Evolutionary conservation across 2,888 invertebrate species (phyloP).

Genomic region (Drosophila antonietae): DNA sequence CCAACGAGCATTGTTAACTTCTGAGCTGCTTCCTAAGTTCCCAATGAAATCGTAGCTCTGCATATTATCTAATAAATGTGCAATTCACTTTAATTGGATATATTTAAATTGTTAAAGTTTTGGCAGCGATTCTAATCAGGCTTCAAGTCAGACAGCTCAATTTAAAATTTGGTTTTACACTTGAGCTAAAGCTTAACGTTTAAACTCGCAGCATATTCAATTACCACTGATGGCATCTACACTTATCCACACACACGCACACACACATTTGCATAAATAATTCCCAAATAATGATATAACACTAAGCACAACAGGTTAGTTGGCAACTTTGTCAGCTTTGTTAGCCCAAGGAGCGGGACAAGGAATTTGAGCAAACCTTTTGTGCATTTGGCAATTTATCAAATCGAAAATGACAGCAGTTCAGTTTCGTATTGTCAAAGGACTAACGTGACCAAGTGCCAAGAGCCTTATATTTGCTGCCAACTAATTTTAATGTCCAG

Average conservation of each 20-base stretch:
- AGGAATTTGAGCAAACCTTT: constrained; percentile 24
- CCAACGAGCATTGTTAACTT: neutral
- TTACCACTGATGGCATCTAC: constrained; percentile 23
- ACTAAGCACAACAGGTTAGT: constrained; percentile 50
- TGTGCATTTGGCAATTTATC: constrained; percentile 65
- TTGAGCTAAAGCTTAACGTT: constrained; percentile 4
- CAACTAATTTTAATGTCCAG: constrained; percentile 57
- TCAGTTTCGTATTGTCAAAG: constrained; percentile 20
- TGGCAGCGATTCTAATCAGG: constrained; percentile 25
- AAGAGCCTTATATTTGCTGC: constrained; percentile 24
- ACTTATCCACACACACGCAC: neutral
- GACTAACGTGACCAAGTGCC: constrained; percentile 12
- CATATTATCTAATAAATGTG: neutral
- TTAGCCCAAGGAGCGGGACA: constrained; percentile 20
- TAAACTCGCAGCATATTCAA: constrained; percentile 37
- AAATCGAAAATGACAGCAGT: constrained; percentile 63
- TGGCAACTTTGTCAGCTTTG: constrained; percentile 32
- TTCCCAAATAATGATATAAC: constrained; percentile 53
- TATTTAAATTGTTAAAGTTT: constrained; percentile 6
- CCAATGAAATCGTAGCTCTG: neutral
- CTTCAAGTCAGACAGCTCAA: neutral
- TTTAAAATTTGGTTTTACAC: constrained; percentile 27
- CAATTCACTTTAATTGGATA: neutral
- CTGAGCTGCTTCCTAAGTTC: neutral
- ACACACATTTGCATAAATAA: constrained; percentile 31